A percentile compares a stretch with the other conserved stretches of the same genome.
Evolutionary conservation across 2,888 invertebrate genomes (phyloP).

Genomic region (Hypena proboscidalis): DNA sequence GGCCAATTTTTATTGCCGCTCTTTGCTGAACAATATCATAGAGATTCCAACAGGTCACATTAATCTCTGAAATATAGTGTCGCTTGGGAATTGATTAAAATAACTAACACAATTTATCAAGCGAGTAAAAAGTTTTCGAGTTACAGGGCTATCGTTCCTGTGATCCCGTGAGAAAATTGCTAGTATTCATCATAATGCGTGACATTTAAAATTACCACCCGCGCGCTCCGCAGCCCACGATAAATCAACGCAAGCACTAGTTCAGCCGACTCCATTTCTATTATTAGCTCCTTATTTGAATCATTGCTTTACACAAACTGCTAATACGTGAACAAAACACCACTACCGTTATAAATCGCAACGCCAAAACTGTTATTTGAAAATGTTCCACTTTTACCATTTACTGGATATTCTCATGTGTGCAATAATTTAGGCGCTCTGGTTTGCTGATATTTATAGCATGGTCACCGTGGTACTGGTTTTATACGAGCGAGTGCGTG

Average conservation of each 20-base stretch:
- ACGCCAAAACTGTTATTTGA: slow-evolving; percentile 43
- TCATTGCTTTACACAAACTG: slow-evolving; percentile 34
- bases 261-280: slow-evolving; percentile 60
- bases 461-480: slow-evolving; percentile 65
- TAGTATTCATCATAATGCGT: slow-evolving; percentile 82
- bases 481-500: slow-evolving; percentile 61
- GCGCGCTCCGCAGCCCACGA: slow-evolving; percentile 64
- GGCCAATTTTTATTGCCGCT: background rate
- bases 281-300: slow-evolving; percentile 51
- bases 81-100: slow-evolving; percentile 33
- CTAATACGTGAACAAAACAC: slow-evolving; percentile 30
- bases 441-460: slow-evolving; percentile 71
- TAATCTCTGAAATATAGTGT: slow-evolving; percentile 6
- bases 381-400: slow-evolving; percentile 55
- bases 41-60: slow-evolving; percentile 1
- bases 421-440: slow-evolving; percentile 64
- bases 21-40: background rate
- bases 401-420: slow-evolving; percentile 62
- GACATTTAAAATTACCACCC: slow-evolving; percentile 80
- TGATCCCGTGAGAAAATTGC: slow-evolving; percentile 79
- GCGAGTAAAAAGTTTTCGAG: slow-evolving; percentile 52
- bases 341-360: slow-evolving; percentile 23
- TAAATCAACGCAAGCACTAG: slow-evolving; percentile 79
- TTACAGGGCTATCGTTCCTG: slow-evolving; percentile 63
- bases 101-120: slow-evolving; percentile 38